A percentile compares a stretch with the other conserved stretches of the same genome.
Conservation (phyloP, 2,797 vertebrate genomes). For the Setipinna tenuifilis region DNA sequence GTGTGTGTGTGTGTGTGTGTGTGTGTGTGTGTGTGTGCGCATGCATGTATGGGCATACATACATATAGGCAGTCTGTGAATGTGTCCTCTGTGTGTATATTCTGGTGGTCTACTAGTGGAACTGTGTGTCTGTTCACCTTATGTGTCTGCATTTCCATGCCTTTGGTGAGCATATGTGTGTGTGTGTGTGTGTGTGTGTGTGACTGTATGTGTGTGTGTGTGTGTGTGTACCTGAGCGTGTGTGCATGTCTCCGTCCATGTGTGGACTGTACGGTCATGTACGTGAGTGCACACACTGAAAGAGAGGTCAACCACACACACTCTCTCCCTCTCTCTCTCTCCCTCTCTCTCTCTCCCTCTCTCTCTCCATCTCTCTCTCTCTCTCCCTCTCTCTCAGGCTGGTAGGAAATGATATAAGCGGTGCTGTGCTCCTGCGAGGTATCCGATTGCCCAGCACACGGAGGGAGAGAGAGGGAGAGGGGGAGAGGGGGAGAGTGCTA, state of each 20-base stretch:
- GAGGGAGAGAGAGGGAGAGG: too few relatives aligned
- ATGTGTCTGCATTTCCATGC: not conserved
- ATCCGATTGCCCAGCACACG: not conserved
- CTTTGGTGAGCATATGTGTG: not conserved
- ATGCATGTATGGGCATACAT: too few relatives aligned
- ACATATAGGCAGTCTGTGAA: not conserved
- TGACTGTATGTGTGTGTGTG: not conserved
- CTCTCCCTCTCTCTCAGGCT: not conserved
- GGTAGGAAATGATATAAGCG: constrained; percentile 5
- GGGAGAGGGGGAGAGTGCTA: not conserved
- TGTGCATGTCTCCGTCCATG: not conserved
- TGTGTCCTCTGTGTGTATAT: not conserved
- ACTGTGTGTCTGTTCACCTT: not conserved
- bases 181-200: not conserved
- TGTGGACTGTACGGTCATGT: constrained; percentile 11
- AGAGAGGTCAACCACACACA: not conserved
- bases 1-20: not conserved
- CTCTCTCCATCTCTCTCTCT: not conserved
- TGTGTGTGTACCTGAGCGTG: not conserved
- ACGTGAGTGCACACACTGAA: not conserved
- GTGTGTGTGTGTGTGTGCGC: not conserved
- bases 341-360: not conserved
- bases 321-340: not conserved
- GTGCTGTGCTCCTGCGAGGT: not conserved
- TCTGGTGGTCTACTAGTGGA: not conserved